phyloP scores from a whole-genome alignment of 1,140 invertebrate species.

The Aphidius ervi region DNA sequence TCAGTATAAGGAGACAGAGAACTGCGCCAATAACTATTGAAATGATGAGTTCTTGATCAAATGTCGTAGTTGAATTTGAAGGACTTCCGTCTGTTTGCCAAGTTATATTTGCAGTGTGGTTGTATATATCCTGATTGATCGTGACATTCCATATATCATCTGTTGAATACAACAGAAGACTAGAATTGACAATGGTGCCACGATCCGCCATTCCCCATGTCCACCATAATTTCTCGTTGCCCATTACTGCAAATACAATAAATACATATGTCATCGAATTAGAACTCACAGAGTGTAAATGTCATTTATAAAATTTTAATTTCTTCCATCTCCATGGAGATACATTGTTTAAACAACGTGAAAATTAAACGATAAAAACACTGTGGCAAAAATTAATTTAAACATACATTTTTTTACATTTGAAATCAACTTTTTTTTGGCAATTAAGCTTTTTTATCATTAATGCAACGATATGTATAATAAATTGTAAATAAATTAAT shows the following conservation, averaged over 20 bases:
- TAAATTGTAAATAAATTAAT: too few species aligned
- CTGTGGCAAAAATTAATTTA: too few species aligned
- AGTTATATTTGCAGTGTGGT: slow-evolving; percentile 28
- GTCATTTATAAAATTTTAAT: too few species aligned
- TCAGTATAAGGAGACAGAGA: slow-evolving; percentile 45
- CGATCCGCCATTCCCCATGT: slow-evolving; percentile 36
- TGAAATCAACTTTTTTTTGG: too few species aligned
- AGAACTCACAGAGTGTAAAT: too few species aligned
- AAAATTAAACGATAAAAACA: too few species aligned
- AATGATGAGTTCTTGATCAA: slow-evolving; percentile 32
- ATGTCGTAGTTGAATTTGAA: slow-evolving; percentile 9
- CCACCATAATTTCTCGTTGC: slow-evolving; percentile 38
- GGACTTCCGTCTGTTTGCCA: slow-evolving; percentile 29
- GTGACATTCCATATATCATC: slow-evolving; percentile 31
- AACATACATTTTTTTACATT: too few species aligned
- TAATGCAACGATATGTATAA: too few species aligned
- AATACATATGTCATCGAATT: slow-evolving; percentile 6
- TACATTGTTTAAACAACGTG: not conserved
- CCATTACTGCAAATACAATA: slow-evolving; percentile 31
- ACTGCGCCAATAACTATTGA: slow-evolving; percentile 35
- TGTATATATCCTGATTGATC: slow-evolving; percentile 27
- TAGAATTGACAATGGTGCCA: slow-evolving; percentile 29
- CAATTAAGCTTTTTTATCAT: too few species aligned
- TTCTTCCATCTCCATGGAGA: too few species aligned
- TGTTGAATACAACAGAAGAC: slow-evolving; percentile 25